These are phyloP conservation scores for Drosophila bifasciata DNA, from an alignment of 1,140 invertebrate genomes.

Conservation along the genomic window DNA sequence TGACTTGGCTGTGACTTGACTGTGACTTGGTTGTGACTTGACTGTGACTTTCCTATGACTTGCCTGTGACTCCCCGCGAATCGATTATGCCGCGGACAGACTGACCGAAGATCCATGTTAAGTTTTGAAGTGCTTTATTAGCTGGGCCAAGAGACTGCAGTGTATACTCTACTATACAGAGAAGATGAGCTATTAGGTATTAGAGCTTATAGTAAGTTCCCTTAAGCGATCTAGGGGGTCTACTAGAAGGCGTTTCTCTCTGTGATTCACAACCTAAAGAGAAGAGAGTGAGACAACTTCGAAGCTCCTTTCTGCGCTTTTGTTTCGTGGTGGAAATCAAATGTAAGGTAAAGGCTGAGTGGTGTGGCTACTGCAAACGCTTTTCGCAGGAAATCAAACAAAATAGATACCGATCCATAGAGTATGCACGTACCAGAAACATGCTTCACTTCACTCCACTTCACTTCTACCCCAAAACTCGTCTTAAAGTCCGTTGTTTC, in stretches of 20 bases:
- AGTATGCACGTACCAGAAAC: slow-evolving; percentile 61
- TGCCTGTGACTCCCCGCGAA: too few species aligned
- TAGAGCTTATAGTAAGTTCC: too few species aligned
- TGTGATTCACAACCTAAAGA: too few species aligned
- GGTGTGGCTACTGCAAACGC: slow-evolving; percentile 10
- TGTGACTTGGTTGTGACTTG: too few species aligned
- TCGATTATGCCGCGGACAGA: slow-evolving; percentile 8
- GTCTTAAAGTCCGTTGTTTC: neutral
- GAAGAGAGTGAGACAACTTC: neutral
- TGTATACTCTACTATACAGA: neutral
- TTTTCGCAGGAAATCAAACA: slow-evolving; percentile 53
- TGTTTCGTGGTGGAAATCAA: slow-evolving; percentile 15
- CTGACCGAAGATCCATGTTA: slow-evolving; percentile 62
- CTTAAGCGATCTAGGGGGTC: too few species aligned
- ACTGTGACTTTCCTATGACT: too few species aligned
- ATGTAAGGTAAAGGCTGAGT: slow-evolving; percentile 8
- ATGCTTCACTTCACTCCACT: slow-evolving; percentile 9
- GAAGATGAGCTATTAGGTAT: too few species aligned
- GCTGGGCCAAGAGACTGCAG: slow-evolving; percentile 38
- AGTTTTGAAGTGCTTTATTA: slow-evolving; percentile 61
- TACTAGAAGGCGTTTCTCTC: too few species aligned
- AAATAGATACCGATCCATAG: slow-evolving; percentile 46
- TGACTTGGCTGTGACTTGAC: too few species aligned
- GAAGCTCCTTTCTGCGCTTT: slow-evolving; percentile 14
- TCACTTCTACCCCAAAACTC: too few species aligned